These are phyloP conservation scores for Brachionus plicatilis DNA, from an alignment of 1,140 invertebrate genomes.

Conservation along the genomic window DNA sequence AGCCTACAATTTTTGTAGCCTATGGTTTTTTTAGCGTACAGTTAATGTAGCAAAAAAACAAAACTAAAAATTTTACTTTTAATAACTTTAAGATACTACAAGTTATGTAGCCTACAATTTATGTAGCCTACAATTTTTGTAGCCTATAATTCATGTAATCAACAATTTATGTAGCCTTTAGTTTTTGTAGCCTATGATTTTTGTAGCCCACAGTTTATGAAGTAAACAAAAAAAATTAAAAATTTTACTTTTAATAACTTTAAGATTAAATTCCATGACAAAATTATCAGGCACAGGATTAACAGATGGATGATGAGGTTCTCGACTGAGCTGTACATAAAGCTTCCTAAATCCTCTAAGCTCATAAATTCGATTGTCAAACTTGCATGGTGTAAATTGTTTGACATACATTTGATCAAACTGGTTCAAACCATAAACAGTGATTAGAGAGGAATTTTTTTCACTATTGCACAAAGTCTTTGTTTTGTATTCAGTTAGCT, in stretches of 20 bases:
- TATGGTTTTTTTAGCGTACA: no score
- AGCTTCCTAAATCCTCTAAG: neutral
- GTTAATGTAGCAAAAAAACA: no score
- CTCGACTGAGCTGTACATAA: slow-evolving; percentile 3
- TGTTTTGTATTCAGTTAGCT: slow-evolving; percentile 8
- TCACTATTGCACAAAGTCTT: neutral
- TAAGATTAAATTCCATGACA: slow-evolving; percentile 9
- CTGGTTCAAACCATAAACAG: neutral
- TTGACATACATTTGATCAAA: slow-evolving; percentile 29
- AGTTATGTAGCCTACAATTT: neutral
- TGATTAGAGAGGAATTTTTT: neutral
- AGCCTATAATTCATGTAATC: neutral
- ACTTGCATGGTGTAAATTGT: slow-evolving; percentile 6
- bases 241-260: neutral
- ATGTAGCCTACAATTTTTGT: neutral
- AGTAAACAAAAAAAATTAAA: neutral
- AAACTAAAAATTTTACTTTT: no score
- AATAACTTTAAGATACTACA: no score
- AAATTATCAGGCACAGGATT: slow-evolving; percentile 6
- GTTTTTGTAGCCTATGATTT: neutral
- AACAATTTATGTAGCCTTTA: neutral
- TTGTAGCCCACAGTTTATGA: neutral
- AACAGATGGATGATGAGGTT: neutral
- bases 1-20: no score
- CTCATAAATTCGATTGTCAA: neutral